Evolutionary conservation across 2,113 vertebrate genomes (phyloP), one percentile per base, ranked within the genome.

Genomic region (Callocephalon fimbriatum): DNA sequence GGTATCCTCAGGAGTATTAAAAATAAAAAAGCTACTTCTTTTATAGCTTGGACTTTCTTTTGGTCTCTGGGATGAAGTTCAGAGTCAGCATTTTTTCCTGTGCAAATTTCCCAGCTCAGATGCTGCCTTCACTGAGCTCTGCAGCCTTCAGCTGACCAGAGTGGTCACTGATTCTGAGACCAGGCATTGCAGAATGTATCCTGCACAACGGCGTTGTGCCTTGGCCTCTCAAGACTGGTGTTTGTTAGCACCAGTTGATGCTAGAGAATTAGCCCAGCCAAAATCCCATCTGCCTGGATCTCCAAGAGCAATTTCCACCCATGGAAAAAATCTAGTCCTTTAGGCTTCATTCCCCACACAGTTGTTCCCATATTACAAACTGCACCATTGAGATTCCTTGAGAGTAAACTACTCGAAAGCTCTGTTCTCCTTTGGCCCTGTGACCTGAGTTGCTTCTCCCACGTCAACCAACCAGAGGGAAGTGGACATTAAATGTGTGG

Each of bases 341-440:
- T 21, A 54, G 75, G 50, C 23, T 70, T 83, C 40, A 51, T 42
- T 79, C 21, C 38, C 19, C 7, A 16, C 3, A 15, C 38, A 14
- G 9, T 17, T 71, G 16, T 12, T 66, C 15, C 58, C 1, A 0
- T 70, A 17, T 73, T 61, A 61, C 38, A 95, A 47, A 67, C 38
- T 2, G 21, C 27, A 38, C 10, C 2, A 5, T 1, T 81, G 56
- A 53, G 26, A 31, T 50, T 10, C n/a, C 31, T 74, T n/a, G 22
- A 6, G 26, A 21, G 19, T 21, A 58, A 53, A 15, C 21, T 62
- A 2, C 3, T 20, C 56, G 38, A 18, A 66, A 65, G 40, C 38
- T 23, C 12, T 44, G 17, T 15, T 63, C 21, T 32, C 25, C 2
- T 0, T 47, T 51, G 77, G 22, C 32, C 16, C 35, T 38, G 2